Conservation (phyloP, 2,797 vertebrate genomes). For the Centroberyx gerrardi region DNA sequence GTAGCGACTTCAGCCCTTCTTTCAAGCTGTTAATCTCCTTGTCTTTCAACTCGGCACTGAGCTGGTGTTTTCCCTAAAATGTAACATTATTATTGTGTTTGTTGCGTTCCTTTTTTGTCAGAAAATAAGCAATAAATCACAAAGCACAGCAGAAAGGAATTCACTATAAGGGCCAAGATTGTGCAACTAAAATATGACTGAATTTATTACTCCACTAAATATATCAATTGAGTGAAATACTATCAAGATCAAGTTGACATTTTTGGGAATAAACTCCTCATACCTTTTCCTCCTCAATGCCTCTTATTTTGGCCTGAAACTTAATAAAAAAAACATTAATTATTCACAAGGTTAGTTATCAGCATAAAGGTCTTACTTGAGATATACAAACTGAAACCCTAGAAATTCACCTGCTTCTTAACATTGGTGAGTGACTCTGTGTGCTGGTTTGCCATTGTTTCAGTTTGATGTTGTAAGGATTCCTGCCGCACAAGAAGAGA, state of each 20-base stretch:
- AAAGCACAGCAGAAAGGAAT: conserved; percentile 50
- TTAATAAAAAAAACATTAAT: conserved; percentile 58
- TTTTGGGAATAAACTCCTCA: conserved; percentile 23
- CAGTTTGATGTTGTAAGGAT: conserved; percentile 87
- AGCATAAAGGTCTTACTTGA: conserved; percentile 7
- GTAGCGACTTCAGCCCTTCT: conserved; percentile 91
- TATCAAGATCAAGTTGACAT: not conserved
- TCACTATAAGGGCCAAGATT: conserved; percentile 34
- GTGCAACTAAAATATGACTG: conserved; percentile 34
- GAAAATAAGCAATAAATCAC: conserved; percentile 61
- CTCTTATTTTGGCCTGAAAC: conserved; percentile 91
- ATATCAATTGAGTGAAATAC: conserved; percentile 54
- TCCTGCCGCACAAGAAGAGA: conserved; percentile 81
- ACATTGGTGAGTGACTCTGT: conserved; percentile 84
- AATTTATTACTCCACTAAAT: conserved; percentile 54
- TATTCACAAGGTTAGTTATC: conserved; percentile 11
- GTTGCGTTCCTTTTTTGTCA: conserved; percentile 4
- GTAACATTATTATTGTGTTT: conserved; percentile 60
- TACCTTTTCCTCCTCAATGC: conserved; percentile 95
- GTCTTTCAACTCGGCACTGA: conserved; percentile 92
- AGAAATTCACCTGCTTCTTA: conserved; percentile 90
- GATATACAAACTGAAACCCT: not conserved
- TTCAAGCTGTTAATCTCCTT: conserved; percentile 94
- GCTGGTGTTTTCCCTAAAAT: conserved; percentile 91
- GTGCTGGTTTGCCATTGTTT: conserved; percentile 85